These are phyloP conservation scores for Ips typographus DNA, from an alignment of 1,140 invertebrate genomes.

Conservation along the genomic window DNA sequence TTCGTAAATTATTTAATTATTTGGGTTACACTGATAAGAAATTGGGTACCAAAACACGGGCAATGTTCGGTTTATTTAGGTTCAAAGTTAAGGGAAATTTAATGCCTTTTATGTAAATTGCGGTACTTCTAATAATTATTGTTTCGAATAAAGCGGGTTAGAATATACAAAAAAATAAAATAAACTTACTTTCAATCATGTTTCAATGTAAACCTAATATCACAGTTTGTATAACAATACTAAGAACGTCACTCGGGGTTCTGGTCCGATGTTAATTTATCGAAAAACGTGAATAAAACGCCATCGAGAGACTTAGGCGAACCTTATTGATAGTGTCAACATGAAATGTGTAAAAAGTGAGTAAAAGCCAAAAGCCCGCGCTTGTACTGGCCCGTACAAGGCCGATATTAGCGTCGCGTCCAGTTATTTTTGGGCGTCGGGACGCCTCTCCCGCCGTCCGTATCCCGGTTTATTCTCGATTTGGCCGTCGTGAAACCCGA, in stretches of 20 bases:
- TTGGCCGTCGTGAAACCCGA: slow-evolving; percentile 52
- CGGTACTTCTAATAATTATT: too few relatives aligned
- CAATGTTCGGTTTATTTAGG: too few relatives aligned
- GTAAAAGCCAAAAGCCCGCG: slow-evolving; percentile 35
- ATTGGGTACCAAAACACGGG: too few relatives aligned
- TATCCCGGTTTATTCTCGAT: slow-evolving; percentile 49
- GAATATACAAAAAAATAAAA: too few relatives aligned
- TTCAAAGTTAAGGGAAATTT: too few relatives aligned
- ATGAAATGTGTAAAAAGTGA: slow-evolving; percentile 29
- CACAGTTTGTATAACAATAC: slow-evolving; percentile 10
- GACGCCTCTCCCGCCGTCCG: slow-evolving; percentile 46
- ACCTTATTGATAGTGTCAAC: slow-evolving; percentile 23
- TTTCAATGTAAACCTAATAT: slow-evolving; percentile 19
- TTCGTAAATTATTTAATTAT: too few relatives aligned
- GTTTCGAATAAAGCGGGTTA: too few relatives aligned
- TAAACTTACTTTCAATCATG: slow-evolving; percentile 29
- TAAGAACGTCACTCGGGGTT: background rate
- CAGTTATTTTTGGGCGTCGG: slow-evolving; percentile 49
- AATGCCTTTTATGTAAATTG: too few relatives aligned
- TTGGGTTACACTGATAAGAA: too few relatives aligned
- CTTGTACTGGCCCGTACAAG: slow-evolving; percentile 47
- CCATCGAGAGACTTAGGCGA: slow-evolving; percentile 7
- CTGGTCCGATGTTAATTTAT: background rate
- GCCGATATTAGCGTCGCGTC: slow-evolving; percentile 42
- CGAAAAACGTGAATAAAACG: background rate